These are phyloP conservation scores for Galendromus occidentalis DNA, from an alignment of 1,140 invertebrate genomes.

Conservation along the genomic window DNA sequence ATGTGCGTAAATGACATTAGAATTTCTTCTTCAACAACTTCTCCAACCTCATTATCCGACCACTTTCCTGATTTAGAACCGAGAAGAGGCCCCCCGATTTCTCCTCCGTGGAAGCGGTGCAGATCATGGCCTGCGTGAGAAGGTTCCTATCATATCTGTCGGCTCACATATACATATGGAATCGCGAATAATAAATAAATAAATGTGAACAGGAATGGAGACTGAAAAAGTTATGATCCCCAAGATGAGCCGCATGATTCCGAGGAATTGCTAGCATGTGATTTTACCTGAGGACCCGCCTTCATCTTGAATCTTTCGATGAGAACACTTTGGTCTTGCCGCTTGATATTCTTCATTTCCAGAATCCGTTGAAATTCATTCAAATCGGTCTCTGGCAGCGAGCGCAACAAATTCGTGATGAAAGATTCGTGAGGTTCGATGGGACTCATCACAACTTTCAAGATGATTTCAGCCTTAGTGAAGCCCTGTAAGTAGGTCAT, in stretches of 20 bases:
- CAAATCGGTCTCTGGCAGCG: conserved; percentile 70
- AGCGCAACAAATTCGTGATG: conserved; percentile 67
- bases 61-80: conserved; percentile 1
- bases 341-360: conserved; percentile 56
- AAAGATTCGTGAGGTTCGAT: conserved; percentile 49
- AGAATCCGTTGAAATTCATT: conserved; percentile 85
- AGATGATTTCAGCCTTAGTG: conserved; percentile 93
- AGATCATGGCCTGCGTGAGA: not conserved
- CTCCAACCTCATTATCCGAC: not conserved
- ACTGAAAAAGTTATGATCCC: no score
- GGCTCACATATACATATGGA: not conserved
- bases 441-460: conserved; percentile 92
- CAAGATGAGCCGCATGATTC: no score
- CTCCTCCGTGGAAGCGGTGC: not conserved
- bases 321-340: not conserved
- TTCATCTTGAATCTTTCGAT: conserved; percentile 1
- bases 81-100: not conserved
- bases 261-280: no score
- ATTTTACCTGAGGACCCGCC: not conserved
- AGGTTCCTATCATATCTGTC: not conserved
- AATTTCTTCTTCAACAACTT: conserved; percentile 7
- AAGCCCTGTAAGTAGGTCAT: conserved; percentile 47
- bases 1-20: not conserved
- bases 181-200: not conserved
- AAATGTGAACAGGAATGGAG: not conserved